Evolutionary conservation across 2,888 invertebrate species (phyloP).

Genomic region (Luffia ferchaultella): DNA sequence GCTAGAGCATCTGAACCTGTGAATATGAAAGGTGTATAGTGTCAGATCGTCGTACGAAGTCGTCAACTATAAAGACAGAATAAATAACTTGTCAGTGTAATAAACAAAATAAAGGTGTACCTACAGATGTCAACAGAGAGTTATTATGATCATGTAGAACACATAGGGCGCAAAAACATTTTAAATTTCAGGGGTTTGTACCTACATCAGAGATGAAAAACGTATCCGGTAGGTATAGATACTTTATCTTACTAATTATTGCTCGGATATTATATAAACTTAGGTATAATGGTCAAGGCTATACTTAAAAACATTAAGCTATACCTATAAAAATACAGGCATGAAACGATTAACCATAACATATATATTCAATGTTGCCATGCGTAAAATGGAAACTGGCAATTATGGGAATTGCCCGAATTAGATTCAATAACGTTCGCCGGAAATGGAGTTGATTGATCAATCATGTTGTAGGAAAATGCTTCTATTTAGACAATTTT

Average conservation of each 20-base stretch:
- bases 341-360: background rate
- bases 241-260: background rate
- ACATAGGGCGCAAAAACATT: background rate
- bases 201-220: no score
- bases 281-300: background rate
- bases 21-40: no score
- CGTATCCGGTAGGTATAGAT: background rate
- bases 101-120: background rate
- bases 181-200: no score
- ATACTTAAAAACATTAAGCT: background rate
- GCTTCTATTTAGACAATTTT: background rate
- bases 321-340: background rate
- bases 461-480: constrained; percentile 39
- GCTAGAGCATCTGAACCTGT: no score
- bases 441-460: constrained; percentile 50
- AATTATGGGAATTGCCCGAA: background rate
- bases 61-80: no score
- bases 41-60: no score
- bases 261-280: background rate
- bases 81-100: background rate
- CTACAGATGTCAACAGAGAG: background rate
- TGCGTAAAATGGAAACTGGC: background rate
- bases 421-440: constrained; percentile 10
- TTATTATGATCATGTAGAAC: background rate
- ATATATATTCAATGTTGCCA: background rate